Evolutionary conservation across 2,797 vertebrate genomes (phyloP), one percentile per base, ranked within the genome.

Genomic region (Myotis vivesi): DNA sequence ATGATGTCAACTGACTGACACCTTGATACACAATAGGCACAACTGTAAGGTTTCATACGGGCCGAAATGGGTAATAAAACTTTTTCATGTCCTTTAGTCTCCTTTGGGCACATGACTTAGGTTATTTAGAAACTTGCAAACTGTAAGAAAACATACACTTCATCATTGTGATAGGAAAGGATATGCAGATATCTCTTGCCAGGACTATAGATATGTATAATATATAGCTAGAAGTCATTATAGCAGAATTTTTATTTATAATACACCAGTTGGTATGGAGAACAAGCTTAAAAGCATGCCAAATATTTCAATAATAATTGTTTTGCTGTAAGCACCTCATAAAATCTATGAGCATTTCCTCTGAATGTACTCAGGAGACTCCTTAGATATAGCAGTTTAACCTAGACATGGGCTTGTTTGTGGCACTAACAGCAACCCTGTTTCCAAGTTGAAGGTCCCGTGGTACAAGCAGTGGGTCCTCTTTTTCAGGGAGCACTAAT

Each of bases 1-100:
- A 89, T 95, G 73, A 97, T 91, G 68, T 92, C 82, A 93, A 95
- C 77, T 97, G 83, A 91, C 84, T 95, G 80, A 97, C 66, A 97
- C 86, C 91, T 86, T 91, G 86, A 80, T 81, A 94, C n/a, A 90
- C 41, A 91, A 55, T 53, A 91, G 89, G 55, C 88, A 69, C 68
- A 46, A 0, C 0, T 6, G 51, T 85, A 95, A 76, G 81, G 49
- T 87, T 59, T 79, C 51, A 89, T 69, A 79, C 38, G 95, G 3
- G 0, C 73, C 89, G 49, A 96, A 96, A 97, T 80, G 91, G 64
- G 94, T 90, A 75, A 68, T 53, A 97, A 90, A 92, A 66, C 55
- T 97, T 97, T 96, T 93, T 91, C 9, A 57, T 80, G 57, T 88
- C 94, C 96, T 87, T 96, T 93, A 95, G 5, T 69, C 72, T 86